Conservation (phyloP, 2,113 vertebrate species). For the Ploceus nigricollis region DNA sequence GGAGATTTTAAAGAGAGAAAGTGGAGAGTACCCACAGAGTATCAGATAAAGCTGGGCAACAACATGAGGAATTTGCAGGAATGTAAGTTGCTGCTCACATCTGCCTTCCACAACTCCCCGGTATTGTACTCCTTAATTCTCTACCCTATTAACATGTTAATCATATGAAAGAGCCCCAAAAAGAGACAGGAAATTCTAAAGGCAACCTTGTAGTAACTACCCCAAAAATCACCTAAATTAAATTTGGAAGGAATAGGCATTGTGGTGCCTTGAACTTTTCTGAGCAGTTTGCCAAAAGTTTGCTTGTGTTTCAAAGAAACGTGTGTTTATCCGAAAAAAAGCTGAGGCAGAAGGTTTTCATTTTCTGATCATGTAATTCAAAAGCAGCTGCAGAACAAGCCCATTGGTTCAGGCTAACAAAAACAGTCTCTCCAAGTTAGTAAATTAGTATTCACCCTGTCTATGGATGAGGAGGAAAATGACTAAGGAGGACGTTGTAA, state of each 20-base stretch:
- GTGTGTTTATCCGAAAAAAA: background rate
- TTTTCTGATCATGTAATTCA: slow-evolving; percentile 40
- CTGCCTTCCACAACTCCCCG: background rate
- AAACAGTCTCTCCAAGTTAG: background rate
- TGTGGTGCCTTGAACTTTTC: background rate
- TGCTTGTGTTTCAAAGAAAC: background rate
- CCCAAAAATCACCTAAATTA: background rate
- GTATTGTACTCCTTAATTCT: background rate
- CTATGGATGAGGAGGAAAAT: background rate
- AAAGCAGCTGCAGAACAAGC: background rate
- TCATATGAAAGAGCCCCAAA: background rate
- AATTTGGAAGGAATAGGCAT: background rate
- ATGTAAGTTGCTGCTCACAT: slow-evolving; percentile 38
- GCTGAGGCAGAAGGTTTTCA: slow-evolving; percentile 23
- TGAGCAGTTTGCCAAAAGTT: background rate
- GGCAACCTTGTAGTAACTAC: background rate
- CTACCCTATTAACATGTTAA: slow-evolving; percentile 1
- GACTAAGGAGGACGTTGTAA: background rate
- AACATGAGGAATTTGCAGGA: slow-evolving; percentile 36
- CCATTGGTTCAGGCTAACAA: slow-evolving; percentile 24
- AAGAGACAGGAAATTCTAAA: slow-evolving; percentile 4
- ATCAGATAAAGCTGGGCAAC: slow-evolving; percentile 13
- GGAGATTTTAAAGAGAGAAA: background rate
- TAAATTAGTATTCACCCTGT: slow-evolving; percentile 35
- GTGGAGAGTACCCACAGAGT: background rate